These are phyloP conservation scores for Nebria salina DNA, from an alignment of 2,888 invertebrate species.

Conservation along the genomic window DNA sequence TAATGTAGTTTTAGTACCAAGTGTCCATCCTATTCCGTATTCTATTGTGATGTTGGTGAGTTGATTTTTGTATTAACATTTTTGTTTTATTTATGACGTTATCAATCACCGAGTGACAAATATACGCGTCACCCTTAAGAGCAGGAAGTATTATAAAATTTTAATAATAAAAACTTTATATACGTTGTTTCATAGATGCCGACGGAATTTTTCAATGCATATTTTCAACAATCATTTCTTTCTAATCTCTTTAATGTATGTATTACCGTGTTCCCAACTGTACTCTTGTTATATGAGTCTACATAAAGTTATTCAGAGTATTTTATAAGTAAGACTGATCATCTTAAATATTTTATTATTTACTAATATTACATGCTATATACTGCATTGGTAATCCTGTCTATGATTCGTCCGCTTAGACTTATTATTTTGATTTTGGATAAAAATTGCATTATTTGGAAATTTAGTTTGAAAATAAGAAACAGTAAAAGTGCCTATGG, in stretches of 20 bases:
- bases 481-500: too few relatives aligned
- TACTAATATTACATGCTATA: not conserved
- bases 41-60: not conserved
- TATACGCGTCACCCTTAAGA: not conserved
- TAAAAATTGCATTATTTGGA: too few relatives aligned
- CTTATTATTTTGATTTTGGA: too few relatives aligned
- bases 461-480: slow-evolving; percentile 24
- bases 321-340: slow-evolving; percentile 14
- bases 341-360: not conserved
- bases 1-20: too few relatives aligned
- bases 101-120: not conserved
- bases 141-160: slow-evolving; percentile 38
- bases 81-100: not conserved
- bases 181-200: slow-evolving; percentile 13
- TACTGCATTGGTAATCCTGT: not conserved
- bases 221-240: slow-evolving; percentile 28
- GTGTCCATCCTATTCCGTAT: not conserved
- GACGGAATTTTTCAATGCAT: slow-evolving; percentile 22
- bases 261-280: not conserved
- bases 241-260: slow-evolving; percentile 26
- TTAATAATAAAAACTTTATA: slow-evolving; percentile 16
- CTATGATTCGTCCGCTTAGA: too few relatives aligned
- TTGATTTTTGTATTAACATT: not conserved
- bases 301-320: slow-evolving; percentile 22
- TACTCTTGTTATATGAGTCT: slow-evolving; percentile 17